These are phyloP conservation scores for Galeruca laticollis DNA, from an alignment of 2,888 invertebrate species.

Conservation along the genomic window DNA sequence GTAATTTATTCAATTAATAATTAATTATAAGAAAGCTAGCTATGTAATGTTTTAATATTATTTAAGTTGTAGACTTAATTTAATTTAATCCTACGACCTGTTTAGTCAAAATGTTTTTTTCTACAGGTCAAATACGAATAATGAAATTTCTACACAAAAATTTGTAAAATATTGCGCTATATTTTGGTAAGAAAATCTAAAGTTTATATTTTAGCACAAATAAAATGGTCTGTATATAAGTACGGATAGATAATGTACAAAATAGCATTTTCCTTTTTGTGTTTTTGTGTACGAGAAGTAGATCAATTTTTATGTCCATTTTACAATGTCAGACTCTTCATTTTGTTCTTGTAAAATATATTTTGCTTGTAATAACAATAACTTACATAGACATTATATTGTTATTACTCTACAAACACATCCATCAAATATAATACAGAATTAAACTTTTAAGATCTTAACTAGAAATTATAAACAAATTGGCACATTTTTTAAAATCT, in stretches of 20 bases:
- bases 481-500: too few species aligned
- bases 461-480: neutral
- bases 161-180: conserved; percentile 61
- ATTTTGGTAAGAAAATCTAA: conserved; percentile 63
- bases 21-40: conserved; percentile 41
- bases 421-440: conserved; percentile 21
- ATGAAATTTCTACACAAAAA: conserved; percentile 60
- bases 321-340: conserved; percentile 41
- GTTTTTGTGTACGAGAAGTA: conserved; percentile 48
- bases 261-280: conserved; percentile 54
- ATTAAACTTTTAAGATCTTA: conserved; percentile 2
- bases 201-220: conserved; percentile 64
- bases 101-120: conserved; percentile 47
- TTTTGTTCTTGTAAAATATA: conserved; percentile 59
- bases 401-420: conserved; percentile 51
- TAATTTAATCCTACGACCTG: conserved; percentile 56
- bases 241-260: conserved; percentile 60
- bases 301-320: conserved; percentile 39
- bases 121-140: conserved; percentile 62
- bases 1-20: conserved; percentile 44
- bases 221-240: conserved; percentile 56
- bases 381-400: conserved; percentile 44
- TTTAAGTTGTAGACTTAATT: conserved; percentile 36
- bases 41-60: conserved; percentile 41
- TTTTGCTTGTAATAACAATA: conserved; percentile 50